Evolutionary conservation across 2,113 vertebrate genomes (phyloP).

Genomic region (Dasyurus viverrinus): DNA sequence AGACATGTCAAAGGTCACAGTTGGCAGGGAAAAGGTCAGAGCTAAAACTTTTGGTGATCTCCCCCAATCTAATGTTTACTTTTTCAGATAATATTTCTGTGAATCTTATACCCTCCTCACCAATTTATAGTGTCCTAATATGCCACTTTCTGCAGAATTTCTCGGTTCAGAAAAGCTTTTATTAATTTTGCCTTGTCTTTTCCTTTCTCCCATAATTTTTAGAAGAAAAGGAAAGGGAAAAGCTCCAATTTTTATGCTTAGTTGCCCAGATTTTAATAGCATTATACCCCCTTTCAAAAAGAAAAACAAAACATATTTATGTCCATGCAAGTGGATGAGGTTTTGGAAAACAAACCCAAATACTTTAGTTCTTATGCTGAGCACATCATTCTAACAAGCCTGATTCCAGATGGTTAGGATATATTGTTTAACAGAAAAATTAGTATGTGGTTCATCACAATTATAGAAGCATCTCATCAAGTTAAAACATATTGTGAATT

Average conservation of each 20-base stretch:
- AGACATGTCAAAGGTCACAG: background rate
- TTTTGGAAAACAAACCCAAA: constrained; percentile 30
- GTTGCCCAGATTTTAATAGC: constrained; percentile 26
- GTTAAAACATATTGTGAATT: background rate
- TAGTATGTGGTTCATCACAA: background rate
- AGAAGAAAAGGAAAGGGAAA: background rate
- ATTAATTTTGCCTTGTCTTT: background rate
- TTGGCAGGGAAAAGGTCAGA: background rate
- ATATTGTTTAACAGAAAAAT: background rate
- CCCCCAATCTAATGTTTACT: background rate
- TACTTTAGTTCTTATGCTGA: background rate
- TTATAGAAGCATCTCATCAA: background rate
- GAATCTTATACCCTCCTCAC: background rate
- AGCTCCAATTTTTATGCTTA: background rate
- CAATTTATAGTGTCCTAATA: background rate
- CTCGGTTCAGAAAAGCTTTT: background rate
- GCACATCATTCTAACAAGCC: background rate
- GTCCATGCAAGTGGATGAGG: background rate
- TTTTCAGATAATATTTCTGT: background rate
- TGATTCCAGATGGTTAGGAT: background rate
- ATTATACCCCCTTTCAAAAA: background rate
- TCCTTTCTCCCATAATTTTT: background rate
- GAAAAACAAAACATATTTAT: constrained; percentile 13
- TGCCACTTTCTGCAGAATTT: background rate
- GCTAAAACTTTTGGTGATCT: background rate